phyloP scores from a whole-genome alignment of 2,797 vertebrate genomes.

The Dermochelys coriacea region DNA sequence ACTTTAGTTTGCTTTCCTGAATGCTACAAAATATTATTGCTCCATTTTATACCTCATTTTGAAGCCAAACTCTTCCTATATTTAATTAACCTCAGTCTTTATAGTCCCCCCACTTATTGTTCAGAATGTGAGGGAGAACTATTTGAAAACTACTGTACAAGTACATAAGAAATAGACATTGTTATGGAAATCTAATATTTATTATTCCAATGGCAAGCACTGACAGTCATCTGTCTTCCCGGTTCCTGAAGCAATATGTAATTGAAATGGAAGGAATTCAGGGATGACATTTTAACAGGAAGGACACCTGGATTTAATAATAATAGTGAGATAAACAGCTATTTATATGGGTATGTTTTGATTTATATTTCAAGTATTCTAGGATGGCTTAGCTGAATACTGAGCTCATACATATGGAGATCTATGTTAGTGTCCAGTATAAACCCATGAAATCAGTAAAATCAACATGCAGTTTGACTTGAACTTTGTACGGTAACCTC shows the following conservation, averaged over 20 bases:
- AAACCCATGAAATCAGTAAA: neutral
- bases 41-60: neutral
- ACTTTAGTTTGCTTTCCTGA: neutral
- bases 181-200: neutral
- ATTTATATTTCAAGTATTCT: neutral
- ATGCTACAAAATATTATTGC: neutral
- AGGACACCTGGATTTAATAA: neutral
- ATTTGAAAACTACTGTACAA: neutral
- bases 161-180: neutral
- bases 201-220: neutral
- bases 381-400: neutral
- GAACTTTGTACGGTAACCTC: accelerated
- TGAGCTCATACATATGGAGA: neutral
- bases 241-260: neutral
- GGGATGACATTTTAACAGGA: neutral
- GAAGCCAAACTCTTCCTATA: neutral
- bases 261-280: neutral
- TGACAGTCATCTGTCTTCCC: neutral
- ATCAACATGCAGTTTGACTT: neutral
- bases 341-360: neutral
- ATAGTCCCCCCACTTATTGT: accelerated
- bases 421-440: neutral
- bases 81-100: neutral
- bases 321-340: neutral
- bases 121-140: accelerated